These are phyloP conservation scores for Linnaemya tessellans DNA, from an alignment of 2,888 invertebrate genomes.

Conservation along the genomic window DNA sequence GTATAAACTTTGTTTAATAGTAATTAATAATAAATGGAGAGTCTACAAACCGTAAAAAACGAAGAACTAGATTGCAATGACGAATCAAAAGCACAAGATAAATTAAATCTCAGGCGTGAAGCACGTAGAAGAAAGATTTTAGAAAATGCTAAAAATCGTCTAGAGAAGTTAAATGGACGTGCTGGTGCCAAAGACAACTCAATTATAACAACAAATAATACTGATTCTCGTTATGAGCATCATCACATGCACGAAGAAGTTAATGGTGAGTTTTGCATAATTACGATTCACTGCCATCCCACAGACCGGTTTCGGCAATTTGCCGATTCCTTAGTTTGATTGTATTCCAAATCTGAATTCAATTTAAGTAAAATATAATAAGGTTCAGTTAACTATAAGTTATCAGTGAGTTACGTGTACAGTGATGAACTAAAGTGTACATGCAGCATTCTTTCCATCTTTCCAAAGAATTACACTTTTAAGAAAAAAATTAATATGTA, in stretches of 20 bases:
- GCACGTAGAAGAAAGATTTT: conserved; percentile 71
- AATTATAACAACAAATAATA: neutral
- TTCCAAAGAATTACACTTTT: too few relatives aligned
- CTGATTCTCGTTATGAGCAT: neutral
- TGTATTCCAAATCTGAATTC: too few relatives aligned
- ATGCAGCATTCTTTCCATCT: too few relatives aligned
- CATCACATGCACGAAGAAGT: conserved; percentile 26
- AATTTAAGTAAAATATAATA: too few relatives aligned
- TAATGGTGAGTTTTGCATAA: conserved; percentile 46
- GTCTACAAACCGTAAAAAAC: conserved; percentile 26
- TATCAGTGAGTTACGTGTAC: too few relatives aligned
- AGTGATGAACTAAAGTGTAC: too few relatives aligned
- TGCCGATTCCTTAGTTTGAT: too few relatives aligned
- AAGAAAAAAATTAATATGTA: too few relatives aligned
- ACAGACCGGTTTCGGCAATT: too few relatives aligned
- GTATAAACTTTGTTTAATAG: neutral
- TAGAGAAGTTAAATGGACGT: conserved; percentile 69
- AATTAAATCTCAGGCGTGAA: conserved; percentile 67
- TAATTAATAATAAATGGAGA: conserved; percentile 50
- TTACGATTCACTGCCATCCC: too few relatives aligned
- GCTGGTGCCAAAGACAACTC: neutral
- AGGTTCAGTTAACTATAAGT: too few relatives aligned
- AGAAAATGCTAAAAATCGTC: conserved; percentile 73
- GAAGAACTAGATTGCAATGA: conserved; percentile 29
- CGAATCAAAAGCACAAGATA: conserved; percentile 66